These are phyloP conservation scores for Limnephilus auricula DNA, from an alignment of 2,888 invertebrate genomes.

Conservation along the genomic window DNA sequence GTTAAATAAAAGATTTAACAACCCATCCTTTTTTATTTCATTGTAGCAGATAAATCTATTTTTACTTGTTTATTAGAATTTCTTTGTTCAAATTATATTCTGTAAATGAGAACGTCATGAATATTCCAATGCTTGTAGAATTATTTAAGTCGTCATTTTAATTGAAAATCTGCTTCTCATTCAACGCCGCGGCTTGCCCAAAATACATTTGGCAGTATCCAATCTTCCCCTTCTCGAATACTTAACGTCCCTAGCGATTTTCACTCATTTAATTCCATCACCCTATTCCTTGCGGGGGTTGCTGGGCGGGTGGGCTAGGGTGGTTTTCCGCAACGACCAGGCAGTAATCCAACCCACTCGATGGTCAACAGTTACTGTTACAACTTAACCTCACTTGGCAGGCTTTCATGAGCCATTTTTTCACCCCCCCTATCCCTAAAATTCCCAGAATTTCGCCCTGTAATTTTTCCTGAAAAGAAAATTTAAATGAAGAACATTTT, in stretches of 20 bases:
- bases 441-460: background rate
- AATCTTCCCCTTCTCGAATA: background rate
- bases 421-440: background rate
- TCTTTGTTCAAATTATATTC: background rate
- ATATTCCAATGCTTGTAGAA: background rate
- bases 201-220: background rate
- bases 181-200: background rate
- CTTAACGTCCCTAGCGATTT: background rate
- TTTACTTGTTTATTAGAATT: background rate
- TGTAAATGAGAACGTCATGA: background rate
- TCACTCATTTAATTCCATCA: slow-evolving; percentile 37
- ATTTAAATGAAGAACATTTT: background rate
- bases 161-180: background rate
- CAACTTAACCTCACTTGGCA: slow-evolving; percentile 45
- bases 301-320: background rate
- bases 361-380: slow-evolving; percentile 42
- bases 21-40: background rate
- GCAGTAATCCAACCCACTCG: slow-evolving; percentile 21
- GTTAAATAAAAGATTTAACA: no score
- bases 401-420: slow-evolving; percentile 8
- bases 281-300: background rate
- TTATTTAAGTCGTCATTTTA: background rate
- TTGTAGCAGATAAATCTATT: background rate
- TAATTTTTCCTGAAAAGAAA: background rate
- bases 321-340: background rate